These are phyloP conservation scores for Aldabrachelys gigantea DNA, from an alignment of 2,113 vertebrate genomes.

Conservation along the genomic window DNA sequence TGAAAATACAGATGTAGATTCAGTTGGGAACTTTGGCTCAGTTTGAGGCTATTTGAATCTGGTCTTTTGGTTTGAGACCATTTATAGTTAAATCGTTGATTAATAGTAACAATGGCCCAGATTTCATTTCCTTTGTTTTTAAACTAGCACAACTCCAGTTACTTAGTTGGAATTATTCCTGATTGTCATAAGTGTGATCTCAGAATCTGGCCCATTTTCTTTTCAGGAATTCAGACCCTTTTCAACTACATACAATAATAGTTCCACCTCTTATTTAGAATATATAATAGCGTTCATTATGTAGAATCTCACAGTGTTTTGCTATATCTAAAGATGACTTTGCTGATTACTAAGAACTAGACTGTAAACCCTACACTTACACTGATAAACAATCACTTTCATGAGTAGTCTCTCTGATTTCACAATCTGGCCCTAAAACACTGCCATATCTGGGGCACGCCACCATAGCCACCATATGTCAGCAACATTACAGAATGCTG, in stretches of 20 bases:
- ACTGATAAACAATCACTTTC: not conserved
- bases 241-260: not conserved
- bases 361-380: not conserved
- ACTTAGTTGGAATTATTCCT: not conserved
- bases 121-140: not conserved
- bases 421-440: not conserved
- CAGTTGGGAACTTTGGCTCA: not conserved
- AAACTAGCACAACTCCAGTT: not conserved
- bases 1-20: not conserved
- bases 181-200: not conserved
- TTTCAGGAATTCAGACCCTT: fast-evolving
- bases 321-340: not conserved
- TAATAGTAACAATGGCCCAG: not conserved
- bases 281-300: not conserved
- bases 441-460: not conserved
- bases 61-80: not conserved
- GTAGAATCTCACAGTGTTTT: not conserved
- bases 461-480: not conserved
- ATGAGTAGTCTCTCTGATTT: not conserved
- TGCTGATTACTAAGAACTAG: not conserved
- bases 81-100: not conserved
- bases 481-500: not conserved
- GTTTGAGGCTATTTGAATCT: not conserved
- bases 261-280: not conserved
- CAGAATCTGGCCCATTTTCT: not conserved